Percentiles rank a stretch among this genome's conserved stretches.
phyloP scores from a whole-genome alignment of 2,888 invertebrate genomes.

The Leucoma salicis region DNA sequence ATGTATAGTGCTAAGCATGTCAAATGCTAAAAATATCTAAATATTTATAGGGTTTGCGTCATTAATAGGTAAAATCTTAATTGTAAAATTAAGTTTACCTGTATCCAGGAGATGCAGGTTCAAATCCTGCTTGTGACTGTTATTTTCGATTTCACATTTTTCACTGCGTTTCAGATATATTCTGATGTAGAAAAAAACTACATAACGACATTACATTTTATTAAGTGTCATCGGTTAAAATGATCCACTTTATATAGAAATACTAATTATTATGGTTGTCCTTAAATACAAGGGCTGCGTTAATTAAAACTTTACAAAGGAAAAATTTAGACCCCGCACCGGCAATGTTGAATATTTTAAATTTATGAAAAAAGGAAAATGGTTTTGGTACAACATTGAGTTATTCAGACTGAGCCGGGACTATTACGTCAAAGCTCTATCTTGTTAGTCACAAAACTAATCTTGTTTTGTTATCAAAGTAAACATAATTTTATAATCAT shows the following conservation, averaged over 20 bases:
- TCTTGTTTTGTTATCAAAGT: constrained; percentile 3
- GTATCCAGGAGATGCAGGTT: too few species aligned
- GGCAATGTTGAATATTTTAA: constrained; percentile 8
- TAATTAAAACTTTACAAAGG: constrained; percentile 25
- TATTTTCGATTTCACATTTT: too few species aligned
- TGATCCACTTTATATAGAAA: constrained; percentile 9
- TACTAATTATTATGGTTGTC: constrained; percentile 10
- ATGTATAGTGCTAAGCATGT: too few species aligned
- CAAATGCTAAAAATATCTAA: too few species aligned
- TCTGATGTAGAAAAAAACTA: too few species aligned
- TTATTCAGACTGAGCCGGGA: constrained; percentile 6
- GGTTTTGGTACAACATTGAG: constrained; percentile 16
- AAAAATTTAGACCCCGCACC: constrained; percentile 12
- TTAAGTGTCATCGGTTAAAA: background rate
- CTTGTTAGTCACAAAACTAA: constrained; percentile 9
- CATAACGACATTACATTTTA: too few species aligned
- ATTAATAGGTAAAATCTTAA: too few species aligned
- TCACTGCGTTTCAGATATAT: too few species aligned
- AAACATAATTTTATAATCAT: background rate
- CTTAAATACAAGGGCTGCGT: constrained; percentile 7
- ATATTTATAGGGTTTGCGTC: too few species aligned
- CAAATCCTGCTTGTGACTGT: too few species aligned
- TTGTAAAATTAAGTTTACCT: too few species aligned
- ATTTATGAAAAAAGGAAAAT: constrained; percentile 11
- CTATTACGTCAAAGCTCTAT: constrained; percentile 1